These are phyloP conservation scores for Charanyca ferruginea DNA, from an alignment of 2,888 invertebrate species.

Conservation along the genomic window DNA sequence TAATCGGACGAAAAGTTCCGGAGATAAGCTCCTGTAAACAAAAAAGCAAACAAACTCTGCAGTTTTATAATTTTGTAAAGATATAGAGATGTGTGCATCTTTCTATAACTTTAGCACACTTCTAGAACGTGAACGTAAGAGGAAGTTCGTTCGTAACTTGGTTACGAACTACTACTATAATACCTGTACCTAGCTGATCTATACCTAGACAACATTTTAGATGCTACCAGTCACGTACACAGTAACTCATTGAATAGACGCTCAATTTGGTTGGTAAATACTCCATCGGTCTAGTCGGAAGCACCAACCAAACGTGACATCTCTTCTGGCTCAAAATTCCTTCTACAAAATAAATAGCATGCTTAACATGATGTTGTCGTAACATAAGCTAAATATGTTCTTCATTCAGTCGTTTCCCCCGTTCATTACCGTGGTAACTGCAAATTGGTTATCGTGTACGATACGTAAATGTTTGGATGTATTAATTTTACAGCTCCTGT, in stretches of 20 bases:
- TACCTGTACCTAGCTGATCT: background rate
- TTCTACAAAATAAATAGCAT: slow-evolving; percentile 25
- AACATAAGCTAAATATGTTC: slow-evolving; percentile 48
- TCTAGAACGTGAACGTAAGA: background rate
- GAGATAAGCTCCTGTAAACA: too few relatives aligned
- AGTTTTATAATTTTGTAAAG: too few relatives aligned
- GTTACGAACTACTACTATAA: background rate
- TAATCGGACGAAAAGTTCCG: too few relatives aligned
- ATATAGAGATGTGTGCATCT: too few relatives aligned
- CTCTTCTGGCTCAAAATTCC: slow-evolving; percentile 3
- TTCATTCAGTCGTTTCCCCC: slow-evolving; percentile 23
- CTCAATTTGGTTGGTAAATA: slow-evolving; percentile 30
- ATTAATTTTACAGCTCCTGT: slow-evolving; percentile 49
- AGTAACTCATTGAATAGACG: slow-evolving; percentile 30
- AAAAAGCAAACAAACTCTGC: too few relatives aligned
- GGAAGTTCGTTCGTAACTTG: background rate
- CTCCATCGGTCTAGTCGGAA: background rate
- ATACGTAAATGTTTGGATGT: slow-evolving; percentile 47
- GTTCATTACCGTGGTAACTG: slow-evolving; percentile 58
- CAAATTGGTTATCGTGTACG: slow-evolving; percentile 59
- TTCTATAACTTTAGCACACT: too few relatives aligned
- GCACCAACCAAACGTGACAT: slow-evolving; percentile 23
- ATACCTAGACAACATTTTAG: background rate
- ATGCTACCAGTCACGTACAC: slow-evolving; percentile 11
- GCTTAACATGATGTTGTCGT: slow-evolving; percentile 5